Percentiles rank a stretch among this genome's conserved stretches.
These are phyloP conservation scores for Camelus bactrianus DNA, from an alignment of 2,113 vertebrate species.

Conservation along the genomic window DNA sequence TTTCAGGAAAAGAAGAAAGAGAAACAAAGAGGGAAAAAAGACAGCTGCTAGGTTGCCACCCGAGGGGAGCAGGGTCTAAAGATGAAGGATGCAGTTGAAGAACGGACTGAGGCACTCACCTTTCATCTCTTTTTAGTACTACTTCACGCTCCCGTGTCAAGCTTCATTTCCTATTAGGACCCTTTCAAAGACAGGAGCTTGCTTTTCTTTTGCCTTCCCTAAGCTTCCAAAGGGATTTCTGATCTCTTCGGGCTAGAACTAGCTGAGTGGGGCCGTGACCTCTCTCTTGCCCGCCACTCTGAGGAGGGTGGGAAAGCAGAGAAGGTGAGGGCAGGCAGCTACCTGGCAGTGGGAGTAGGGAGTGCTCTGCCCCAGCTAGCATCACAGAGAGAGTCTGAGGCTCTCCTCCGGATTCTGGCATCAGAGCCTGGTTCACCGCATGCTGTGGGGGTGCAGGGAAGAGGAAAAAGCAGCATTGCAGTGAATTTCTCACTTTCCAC, in stretches of 20 bases:
- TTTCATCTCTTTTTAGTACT: slow-evolving; percentile 63
- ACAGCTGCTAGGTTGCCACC: slow-evolving; percentile 26
- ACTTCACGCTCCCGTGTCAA: slow-evolving; percentile 57
- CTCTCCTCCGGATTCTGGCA: background rate
- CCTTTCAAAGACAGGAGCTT: slow-evolving; percentile 55
- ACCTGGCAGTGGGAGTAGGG: background rate
- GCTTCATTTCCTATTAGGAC: slow-evolving; percentile 40
- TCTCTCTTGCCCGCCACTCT: background rate
- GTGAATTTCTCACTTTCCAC: background rate
- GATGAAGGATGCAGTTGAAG: background rate
- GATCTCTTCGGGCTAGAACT: slow-evolving; percentile 22
- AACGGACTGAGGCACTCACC: background rate
- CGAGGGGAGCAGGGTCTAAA: slow-evolving; percentile 65
- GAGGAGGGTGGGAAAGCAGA: background rate
- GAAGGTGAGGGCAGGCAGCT: slow-evolving; percentile 54
- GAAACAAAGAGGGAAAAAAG: background rate
- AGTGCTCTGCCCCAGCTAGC: slow-evolving; percentile 65
- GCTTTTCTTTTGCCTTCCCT: slow-evolving; percentile 5
- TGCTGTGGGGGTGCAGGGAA: background rate
- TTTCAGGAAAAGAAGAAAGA: slow-evolving; percentile 74
- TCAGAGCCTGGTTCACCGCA: background rate
- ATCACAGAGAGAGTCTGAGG: slow-evolving; percentile 40
- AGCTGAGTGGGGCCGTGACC: slow-evolving; percentile 45
- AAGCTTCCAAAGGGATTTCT: slow-evolving; percentile 32
- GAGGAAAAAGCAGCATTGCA: background rate